phyloP scores from a whole-genome alignment of 92 coral and sea anemone genomes.

The Bergia sp. region DNA sequence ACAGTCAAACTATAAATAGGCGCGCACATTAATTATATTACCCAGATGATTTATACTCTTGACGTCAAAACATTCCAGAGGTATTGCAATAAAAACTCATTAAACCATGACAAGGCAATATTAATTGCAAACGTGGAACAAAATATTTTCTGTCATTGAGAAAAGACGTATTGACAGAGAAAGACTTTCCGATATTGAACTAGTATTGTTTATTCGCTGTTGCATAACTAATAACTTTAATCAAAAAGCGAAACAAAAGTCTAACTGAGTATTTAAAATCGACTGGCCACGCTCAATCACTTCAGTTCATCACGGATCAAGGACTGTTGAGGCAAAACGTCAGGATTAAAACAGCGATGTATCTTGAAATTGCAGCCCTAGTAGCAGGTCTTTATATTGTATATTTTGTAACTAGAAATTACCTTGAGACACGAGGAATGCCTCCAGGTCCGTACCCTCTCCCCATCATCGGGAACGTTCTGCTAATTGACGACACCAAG shows the following conservation, averaged over 20 bases:
- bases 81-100: no score
- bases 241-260: no score
- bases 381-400: slow-evolving; percentile 8
- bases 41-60: neutral
- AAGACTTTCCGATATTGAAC: neutral
- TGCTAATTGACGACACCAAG: slow-evolving; percentile 59
- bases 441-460: slow-evolving; percentile 92
- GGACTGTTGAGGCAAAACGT: neutral
- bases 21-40: no score
- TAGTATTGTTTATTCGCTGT: neutral
- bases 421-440: slow-evolving; percentile 58
- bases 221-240: no score
- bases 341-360: neutral
- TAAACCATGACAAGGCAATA: neutral
- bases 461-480: slow-evolving; percentile 86
- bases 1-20: neutral
- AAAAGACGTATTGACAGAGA: neutral
- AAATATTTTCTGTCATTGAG: neutral
- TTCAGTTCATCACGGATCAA: neutral
- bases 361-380: slow-evolving; percentile 28
- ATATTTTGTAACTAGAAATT: slow-evolving; percentile 44
- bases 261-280: neutral
- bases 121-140: neutral
- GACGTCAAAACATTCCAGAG: neutral
- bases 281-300: neutral